Evolutionary conservation across 2,113 vertebrate species (phyloP).

Genomic region (Nymphicus hollandicus): DNA sequence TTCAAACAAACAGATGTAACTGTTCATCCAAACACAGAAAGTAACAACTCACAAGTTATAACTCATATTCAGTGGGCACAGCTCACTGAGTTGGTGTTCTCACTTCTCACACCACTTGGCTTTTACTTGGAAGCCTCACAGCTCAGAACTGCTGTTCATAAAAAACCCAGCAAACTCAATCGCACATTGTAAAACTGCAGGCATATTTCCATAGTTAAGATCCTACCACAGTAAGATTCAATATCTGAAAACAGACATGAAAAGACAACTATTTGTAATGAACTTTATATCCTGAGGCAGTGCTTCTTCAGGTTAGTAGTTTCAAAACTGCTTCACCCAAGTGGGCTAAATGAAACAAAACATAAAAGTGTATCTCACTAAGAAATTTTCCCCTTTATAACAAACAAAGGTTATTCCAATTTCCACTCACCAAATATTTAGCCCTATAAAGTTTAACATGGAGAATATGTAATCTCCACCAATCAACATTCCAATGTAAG

Average conservation of each 20-base stretch:
- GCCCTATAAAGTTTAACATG: conserved; percentile 86
- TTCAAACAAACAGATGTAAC: background rate
- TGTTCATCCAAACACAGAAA: background rate
- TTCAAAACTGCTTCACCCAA: background rate
- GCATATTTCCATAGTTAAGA: background rate
- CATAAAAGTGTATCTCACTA: background rate
- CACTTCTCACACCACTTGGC: background rate
- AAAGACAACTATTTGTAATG: background rate
- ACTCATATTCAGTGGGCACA: background rate
- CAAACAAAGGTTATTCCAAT: conserved; percentile 9
- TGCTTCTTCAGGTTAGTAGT: background rate
- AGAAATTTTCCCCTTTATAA: background rate
- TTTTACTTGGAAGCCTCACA: background rate
- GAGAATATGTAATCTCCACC: conserved; percentile 93
- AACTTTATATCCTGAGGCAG: background rate
- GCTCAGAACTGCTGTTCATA: background rate
- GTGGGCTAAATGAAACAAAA: background rate
- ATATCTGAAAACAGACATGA: background rate
- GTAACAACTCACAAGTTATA: background rate
- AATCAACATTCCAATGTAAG: conserved; percentile 88
- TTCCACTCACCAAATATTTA: conserved; percentile 91
- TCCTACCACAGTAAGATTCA: background rate
- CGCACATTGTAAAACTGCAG: background rate
- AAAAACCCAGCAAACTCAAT: background rate
- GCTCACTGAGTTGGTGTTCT: background rate